Base-by-base conservation (phyloP, 2,888 invertebrate genomes). In the Chaitophorus viminalis region DNA sequence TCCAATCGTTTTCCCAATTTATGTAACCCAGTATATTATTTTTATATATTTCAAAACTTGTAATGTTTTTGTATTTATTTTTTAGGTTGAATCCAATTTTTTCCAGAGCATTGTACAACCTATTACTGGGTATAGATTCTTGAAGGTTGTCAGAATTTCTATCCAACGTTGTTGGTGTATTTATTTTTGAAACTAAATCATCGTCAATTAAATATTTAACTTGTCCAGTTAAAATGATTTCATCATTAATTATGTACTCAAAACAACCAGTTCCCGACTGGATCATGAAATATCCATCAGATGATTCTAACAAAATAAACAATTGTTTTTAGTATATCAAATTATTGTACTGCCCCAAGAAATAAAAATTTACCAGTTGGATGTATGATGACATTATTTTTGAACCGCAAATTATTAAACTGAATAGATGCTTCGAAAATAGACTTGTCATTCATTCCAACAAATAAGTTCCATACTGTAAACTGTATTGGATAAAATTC, bases 1-100 rank as follows among this genome's bases (percentile, higher is more conserved):
- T 60, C 88, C 82, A 88, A 77, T 88, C 70, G 0, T 83, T 77
- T 18, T 46, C 70, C 82, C 82, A 88, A 77, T 65, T 82, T 11
- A 88, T n/a, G 21, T 33, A 54, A 14, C 79, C 82, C 25, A 36
- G 75, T 0, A 86, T 72, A 4, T 14, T 33, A n/a, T 78, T 54
- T 52, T 86, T 36, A 14, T 33, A 46, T 4, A 86, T 14, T 9
- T 54, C 11, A 9, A 18, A 65, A 14, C 52, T 36, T 0, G 17
- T 18, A 1, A 86, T 70, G 14, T 70, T 78, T 70, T n/a, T n/a
- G n/a, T n/a, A n/a, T n/a, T 79, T 39, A 0, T 86, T 39, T 5
- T 54, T 70, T 5, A 86, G 18, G n/a, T 78, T 18, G 3, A 31
- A 78, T 36, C 85, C 78, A 11, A 36, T 78, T 18, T 86, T 54